A percentile compares a stretch with the other conserved stretches of the same genome.
These are phyloP conservation scores for Papilio elwesi DNA, from an alignment of 2,888 invertebrate species.

Conservation along the genomic window DNA sequence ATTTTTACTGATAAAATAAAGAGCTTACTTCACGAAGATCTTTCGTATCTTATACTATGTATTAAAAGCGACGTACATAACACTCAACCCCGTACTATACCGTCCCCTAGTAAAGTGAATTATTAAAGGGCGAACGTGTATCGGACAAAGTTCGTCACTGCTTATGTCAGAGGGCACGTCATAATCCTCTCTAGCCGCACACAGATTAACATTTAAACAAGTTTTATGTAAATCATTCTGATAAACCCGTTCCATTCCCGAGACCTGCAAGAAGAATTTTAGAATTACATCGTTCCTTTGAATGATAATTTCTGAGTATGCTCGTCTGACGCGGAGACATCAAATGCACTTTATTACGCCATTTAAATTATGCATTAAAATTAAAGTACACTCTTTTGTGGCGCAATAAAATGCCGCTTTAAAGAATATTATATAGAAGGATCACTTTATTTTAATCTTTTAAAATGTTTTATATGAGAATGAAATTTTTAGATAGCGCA, in stretches of 20 bases:
- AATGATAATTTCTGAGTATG: slow-evolving; percentile 38
- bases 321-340: slow-evolving; percentile 33
- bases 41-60: too few relatives aligned
- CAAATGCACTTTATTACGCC: slow-evolving; percentile 39
- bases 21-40: neutral
- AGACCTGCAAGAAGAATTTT: slow-evolving; percentile 53
- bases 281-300: slow-evolving; percentile 42
- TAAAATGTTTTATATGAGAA: slow-evolving; percentile 23
- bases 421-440: slow-evolving; percentile 27
- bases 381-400: slow-evolving; percentile 35
- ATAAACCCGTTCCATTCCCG: slow-evolving; percentile 63
- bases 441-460: slow-evolving; percentile 21
- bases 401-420: slow-evolving; percentile 36
- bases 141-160: slow-evolving; percentile 47
- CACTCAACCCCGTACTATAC: slow-evolving; percentile 13
- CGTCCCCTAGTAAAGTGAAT: slow-evolving; percentile 50
- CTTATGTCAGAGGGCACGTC: slow-evolving; percentile 62
- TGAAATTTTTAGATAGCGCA: slow-evolving; percentile 17
- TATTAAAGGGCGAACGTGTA: slow-evolving; percentile 57
- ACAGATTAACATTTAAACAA: slow-evolving; percentile 82
- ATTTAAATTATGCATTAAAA: slow-evolving; percentile 41
- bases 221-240: slow-evolving; percentile 78
- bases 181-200: slow-evolving; percentile 59
- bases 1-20: neutral
- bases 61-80: neutral